These are phyloP conservation scores for Anagyrus pseudococci DNA, from an alignment of 2,888 invertebrate species.

Conservation along the genomic window DNA sequence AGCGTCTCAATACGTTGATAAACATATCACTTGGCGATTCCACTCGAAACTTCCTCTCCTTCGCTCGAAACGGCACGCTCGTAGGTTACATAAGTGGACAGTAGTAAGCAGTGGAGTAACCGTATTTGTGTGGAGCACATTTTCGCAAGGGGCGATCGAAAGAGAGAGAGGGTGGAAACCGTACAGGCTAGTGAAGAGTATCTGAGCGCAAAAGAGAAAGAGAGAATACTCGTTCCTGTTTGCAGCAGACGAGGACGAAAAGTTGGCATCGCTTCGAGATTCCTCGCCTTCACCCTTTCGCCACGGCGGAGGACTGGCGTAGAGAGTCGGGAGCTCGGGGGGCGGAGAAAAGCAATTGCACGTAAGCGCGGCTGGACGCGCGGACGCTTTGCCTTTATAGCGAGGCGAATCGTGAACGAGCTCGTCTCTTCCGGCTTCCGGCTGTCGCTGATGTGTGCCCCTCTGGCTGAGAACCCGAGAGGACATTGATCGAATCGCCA, in stretches of 20 bases:
- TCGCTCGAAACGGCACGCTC: not conserved
- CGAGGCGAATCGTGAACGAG: slow-evolving; percentile 45
- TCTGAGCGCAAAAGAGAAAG: slow-evolving; percentile 1
- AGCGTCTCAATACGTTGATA: not conserved
- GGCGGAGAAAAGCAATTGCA: slow-evolving; percentile 23
- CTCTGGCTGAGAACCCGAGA: slow-evolving; percentile 46
- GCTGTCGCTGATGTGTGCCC: slow-evolving; percentile 32
- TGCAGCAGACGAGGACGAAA: slow-evolving; percentile 35
- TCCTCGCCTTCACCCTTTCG: slow-evolving; percentile 45
- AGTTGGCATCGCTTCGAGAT: slow-evolving; percentile 54
- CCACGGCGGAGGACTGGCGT: slow-evolving; percentile 33
- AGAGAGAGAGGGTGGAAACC: no score
- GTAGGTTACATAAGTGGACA: not conserved
- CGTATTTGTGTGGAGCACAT: slow-evolving; percentile 9
- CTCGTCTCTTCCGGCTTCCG: slow-evolving; percentile 50
- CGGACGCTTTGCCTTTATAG: no score
- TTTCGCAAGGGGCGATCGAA: no score
- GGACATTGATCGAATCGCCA: slow-evolving; percentile 50
- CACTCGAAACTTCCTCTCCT: slow-evolving; percentile 16
- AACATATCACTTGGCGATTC: slow-evolving; percentile 19
- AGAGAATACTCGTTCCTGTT: slow-evolving; percentile 8
- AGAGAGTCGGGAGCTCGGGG: slow-evolving; percentile 15
- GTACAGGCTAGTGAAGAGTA: no score
- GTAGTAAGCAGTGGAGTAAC: not conserved
- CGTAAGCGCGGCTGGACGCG: no score